These are phyloP conservation scores for Planiliza haematocheilus DNA, from an alignment of 2,113 vertebrate genomes.

Conservation along the genomic window DNA sequence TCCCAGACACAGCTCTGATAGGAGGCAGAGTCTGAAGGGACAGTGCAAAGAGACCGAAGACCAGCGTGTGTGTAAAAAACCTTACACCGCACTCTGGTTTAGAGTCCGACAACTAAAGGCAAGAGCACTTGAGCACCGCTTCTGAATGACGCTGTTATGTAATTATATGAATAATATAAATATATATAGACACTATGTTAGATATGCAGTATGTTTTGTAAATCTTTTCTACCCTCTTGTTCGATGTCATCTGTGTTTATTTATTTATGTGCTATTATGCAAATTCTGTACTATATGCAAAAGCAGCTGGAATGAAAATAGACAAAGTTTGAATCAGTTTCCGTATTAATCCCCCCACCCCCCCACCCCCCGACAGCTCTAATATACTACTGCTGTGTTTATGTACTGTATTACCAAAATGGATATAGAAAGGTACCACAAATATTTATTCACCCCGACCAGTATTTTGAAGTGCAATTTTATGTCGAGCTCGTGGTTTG, in stretches of 20 bases:
- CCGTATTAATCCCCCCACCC: constrained; percentile 34
- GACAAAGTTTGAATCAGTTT: constrained; percentile 66
- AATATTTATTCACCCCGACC: constrained; percentile 77
- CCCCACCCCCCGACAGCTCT: constrained; percentile 55
- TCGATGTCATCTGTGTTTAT: constrained; percentile 79
- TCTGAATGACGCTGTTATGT: constrained; percentile 76
- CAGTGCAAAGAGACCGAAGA: constrained; percentile 58
- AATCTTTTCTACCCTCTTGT: constrained; percentile 78
- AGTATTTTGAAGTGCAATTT: constrained; percentile 86
- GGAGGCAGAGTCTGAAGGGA: constrained; percentile 64
- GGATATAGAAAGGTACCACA: constrained; percentile 74
- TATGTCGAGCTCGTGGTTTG: constrained; percentile 85
- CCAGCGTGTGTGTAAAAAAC: constrained; percentile 16
- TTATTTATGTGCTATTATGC: constrained; percentile 82
- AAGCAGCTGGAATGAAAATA: constrained; percentile 78
- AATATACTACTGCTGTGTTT: constrained; percentile 75
- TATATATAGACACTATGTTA: constrained; percentile 75
- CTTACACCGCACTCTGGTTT: constrained; percentile 19
- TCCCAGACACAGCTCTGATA: constrained; percentile 66
- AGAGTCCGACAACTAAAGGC: constrained; percentile 29
- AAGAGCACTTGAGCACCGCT: constrained; percentile 73
- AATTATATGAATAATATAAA: constrained; percentile 76
- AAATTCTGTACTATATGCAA: constrained; percentile 81
- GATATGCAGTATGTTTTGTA: constrained; percentile 83
- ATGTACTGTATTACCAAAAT: constrained; percentile 80